phyloP scores from a whole-genome alignment of 2,888 invertebrate genomes.

The Mesopsocus fuscifrons region DNA sequence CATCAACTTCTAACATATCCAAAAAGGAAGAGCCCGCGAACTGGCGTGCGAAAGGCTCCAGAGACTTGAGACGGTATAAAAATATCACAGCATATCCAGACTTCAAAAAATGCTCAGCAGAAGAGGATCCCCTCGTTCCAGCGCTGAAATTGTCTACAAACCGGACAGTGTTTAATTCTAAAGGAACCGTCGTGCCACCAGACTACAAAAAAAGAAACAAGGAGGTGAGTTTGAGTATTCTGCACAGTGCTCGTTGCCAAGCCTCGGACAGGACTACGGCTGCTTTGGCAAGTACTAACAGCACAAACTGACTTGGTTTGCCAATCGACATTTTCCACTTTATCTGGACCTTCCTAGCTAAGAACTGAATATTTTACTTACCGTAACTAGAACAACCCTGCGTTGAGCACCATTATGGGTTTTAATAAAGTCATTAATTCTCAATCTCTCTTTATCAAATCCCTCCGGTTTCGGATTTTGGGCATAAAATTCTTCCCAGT shows the following conservation, averaged over 20 bases:
- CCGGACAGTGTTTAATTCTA: slow-evolving; percentile 92
- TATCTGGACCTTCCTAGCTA: too few species aligned
- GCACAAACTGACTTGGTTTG: not conserved
- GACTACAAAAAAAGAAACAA: slow-evolving; percentile 36
- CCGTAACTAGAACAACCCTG: slow-evolving; percentile 61
- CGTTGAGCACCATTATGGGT: slow-evolving; percentile 44
- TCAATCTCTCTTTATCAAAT: slow-evolving; percentile 49
- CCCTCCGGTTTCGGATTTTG: slow-evolving; percentile 57
- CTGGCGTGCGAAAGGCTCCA: slow-evolving; percentile 82
- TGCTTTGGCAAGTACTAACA: too few species aligned
- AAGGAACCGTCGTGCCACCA: slow-evolving; percentile 90
- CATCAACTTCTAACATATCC: too few species aligned
- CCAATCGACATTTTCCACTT: too few species aligned
- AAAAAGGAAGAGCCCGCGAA: slow-evolving; percentile 60
- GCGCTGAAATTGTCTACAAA: slow-evolving; percentile 99
- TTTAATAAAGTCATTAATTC: slow-evolving; percentile 54
- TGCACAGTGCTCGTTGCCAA: slow-evolving; percentile 2
- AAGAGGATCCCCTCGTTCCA: slow-evolving; percentile 85
- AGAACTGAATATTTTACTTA: slow-evolving; percentile 31
- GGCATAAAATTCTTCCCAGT: slow-evolving; percentile 74
- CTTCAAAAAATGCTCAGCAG: slow-evolving; percentile 87
- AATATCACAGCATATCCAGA: slow-evolving; percentile 83
- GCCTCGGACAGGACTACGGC: slow-evolving; percentile 8
- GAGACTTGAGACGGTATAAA: slow-evolving; percentile 70
- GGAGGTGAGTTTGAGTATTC: slow-evolving; percentile 3